Percentiles rank a stretch among this genome's conserved stretches.
phyloP scores from a whole-genome alignment of 2,113 vertebrate genomes.

The Chaenocephalus aceratus region DNA sequence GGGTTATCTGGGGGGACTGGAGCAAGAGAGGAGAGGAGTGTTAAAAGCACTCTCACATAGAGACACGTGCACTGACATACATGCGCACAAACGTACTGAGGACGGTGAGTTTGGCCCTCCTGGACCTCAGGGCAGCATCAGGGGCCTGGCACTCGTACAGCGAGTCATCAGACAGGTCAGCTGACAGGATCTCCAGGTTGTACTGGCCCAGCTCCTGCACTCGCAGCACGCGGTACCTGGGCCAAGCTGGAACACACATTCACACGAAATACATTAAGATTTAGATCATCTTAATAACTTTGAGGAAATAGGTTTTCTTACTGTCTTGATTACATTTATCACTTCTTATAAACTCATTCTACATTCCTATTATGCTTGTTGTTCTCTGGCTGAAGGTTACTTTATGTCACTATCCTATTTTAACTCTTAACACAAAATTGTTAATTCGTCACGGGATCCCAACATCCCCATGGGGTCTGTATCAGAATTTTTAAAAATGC shows the following conservation, averaged over 20 bases:
- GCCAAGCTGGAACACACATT: slow-evolving; percentile 89
- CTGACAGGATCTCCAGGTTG: slow-evolving; percentile 93
- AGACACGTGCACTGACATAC: background rate
- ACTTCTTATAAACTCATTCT: background rate
- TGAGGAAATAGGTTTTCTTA: background rate
- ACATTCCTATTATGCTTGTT: background rate
- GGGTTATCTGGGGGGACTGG: slow-evolving; percentile 92
- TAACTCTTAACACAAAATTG: background rate
- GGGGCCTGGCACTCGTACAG: slow-evolving; percentile 96
- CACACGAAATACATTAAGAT: background rate
- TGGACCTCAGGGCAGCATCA: slow-evolving; percentile 92
- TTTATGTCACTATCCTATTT: background rate
- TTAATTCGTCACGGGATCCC: slow-evolving; percentile 5
- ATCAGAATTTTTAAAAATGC: background rate
- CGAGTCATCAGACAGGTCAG: slow-evolving; percentile 93
- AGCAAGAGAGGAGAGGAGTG: background rate
- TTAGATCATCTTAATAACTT: background rate
- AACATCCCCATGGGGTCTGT: slow-evolving; percentile 7
- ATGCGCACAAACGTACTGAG: slow-evolving; percentile 81
- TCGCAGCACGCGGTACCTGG: slow-evolving; percentile 90
- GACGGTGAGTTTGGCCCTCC: slow-evolving; percentile 92
- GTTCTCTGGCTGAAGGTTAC: background rate
- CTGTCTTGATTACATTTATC: background rate
- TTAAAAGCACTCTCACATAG: slow-evolving; percentile 5
- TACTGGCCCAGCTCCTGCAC: slow-evolving; percentile 90